These are phyloP conservation scores for Odontophorus gujanensis DNA, from an alignment of 2,113 vertebrate species.

Conservation along the genomic window DNA sequence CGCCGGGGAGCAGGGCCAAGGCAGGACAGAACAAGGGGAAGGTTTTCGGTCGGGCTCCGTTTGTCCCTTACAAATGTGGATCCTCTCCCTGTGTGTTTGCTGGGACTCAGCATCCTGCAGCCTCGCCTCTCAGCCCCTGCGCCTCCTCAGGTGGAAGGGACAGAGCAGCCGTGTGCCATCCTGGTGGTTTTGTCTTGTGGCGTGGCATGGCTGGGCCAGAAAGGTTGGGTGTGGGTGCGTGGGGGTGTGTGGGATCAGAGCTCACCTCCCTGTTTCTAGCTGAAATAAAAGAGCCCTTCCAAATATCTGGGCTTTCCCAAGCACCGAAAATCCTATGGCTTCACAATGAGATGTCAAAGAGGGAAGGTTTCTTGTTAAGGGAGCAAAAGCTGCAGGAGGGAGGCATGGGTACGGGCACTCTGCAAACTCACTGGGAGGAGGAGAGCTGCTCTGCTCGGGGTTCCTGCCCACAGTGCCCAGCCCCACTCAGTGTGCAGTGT, in stretches of 20 bases:
- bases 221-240: not conserved
- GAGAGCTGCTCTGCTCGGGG: not conserved
- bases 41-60: not conserved
- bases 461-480: accelerated
- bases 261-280: not conserved
- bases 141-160: not conserved
- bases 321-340: not conserved
- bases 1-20: not conserved
- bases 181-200: not conserved
- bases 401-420: accelerated
- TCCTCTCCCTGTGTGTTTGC: not conserved
- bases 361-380: not conserved
- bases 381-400: accelerated
- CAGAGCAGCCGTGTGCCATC: not conserved
- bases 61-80: not conserved
- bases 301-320: accelerated
- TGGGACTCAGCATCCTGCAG: not conserved
- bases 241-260: not conserved
- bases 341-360: accelerated
- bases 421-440: not conserved
- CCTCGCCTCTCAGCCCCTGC: not conserved
- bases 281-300: not conserved
- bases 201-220: not conserved
- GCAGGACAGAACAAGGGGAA: not conserved
- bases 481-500: not conserved